A percentile compares a stretch with the other conserved stretches of the same genome.
Evolutionary conservation across 2,113 vertebrate species (phyloP).

Genomic region (Brachypteracias leptosomus): DNA sequence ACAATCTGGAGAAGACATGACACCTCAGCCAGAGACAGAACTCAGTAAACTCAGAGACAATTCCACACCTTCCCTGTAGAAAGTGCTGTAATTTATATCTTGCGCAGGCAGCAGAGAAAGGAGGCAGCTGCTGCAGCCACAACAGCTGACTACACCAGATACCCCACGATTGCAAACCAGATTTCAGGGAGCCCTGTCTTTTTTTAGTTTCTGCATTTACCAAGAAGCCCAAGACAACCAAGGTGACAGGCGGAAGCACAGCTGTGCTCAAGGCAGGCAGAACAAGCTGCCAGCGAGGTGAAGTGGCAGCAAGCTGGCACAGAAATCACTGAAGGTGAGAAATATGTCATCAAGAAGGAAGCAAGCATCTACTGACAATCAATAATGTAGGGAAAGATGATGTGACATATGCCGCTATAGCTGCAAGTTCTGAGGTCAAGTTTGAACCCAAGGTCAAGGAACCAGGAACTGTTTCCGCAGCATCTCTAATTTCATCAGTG

Average conservation of each 20-base stretch:
- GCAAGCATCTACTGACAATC: constrained; percentile 86
- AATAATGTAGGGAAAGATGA: constrained; percentile 77
- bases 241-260: constrained; percentile 75
- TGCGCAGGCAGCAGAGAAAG: neutral
- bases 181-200: constrained; percentile 19
- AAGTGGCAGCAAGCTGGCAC: constrained; percentile 87
- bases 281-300: constrained; percentile 84
- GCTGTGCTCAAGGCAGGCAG: constrained; percentile 89
- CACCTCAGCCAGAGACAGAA: neutral
- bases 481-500: neutral
- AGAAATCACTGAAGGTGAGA: constrained; percentile 80
- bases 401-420: constrained; percentile 86
- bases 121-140: constrained; percentile 47
- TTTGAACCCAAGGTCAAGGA: constrained; percentile 92
- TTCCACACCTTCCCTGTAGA: neutral
- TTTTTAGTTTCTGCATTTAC: constrained; percentile 87
- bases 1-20: neutral
- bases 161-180: constrained; percentile 37
- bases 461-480: constrained; percentile 75
- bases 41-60: neutral
- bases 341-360: constrained; percentile 83
- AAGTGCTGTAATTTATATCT: constrained; percentile 25
- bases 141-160: constrained; percentile 48
- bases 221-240: constrained; percentile 89
- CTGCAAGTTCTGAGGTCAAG: constrained; percentile 92